Evolutionary conservation across 2,797 vertebrate genomes (phyloP).

Genomic region (Bradypus variegatus): DNA sequence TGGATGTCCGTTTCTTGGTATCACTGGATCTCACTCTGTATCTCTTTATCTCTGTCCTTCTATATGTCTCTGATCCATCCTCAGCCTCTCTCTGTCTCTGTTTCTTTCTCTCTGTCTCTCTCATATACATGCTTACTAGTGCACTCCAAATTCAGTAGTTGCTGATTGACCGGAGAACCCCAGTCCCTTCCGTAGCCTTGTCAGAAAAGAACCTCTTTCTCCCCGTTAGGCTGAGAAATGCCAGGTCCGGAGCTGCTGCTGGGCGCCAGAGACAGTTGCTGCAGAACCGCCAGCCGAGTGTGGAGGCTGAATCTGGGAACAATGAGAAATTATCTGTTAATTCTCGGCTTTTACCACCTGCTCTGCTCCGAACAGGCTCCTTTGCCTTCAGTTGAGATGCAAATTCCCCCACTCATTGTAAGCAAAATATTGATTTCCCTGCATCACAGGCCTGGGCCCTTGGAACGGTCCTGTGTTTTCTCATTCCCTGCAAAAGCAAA

Average conservation of each 20-base stretch:
- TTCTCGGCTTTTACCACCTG: conserved; percentile 48
- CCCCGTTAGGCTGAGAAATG: conserved; percentile 44
- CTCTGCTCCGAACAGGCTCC: conserved; percentile 57
- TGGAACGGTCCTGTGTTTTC: conserved; percentile 49
- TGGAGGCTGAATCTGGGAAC: conserved; percentile 40
- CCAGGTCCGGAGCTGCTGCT: conserved; percentile 45
- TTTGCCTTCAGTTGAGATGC: conserved; percentile 53
- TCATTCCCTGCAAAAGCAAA: conserved; percentile 63
- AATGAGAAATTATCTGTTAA: conserved; percentile 56
- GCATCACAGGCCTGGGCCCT: conserved; percentile 50
- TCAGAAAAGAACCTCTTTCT: conserved; percentile 20
- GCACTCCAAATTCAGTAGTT: background rate
- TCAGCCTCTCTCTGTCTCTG: background rate
- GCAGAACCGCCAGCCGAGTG: conserved; percentile 2
- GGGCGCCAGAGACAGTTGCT: background rate
- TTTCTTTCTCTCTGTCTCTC: background rate
- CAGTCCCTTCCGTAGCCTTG: background rate
- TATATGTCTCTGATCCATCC: background rate
- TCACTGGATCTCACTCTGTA: background rate
- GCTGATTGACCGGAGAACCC: background rate
- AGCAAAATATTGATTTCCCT: conserved; percentile 57
- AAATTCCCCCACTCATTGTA: conserved; percentile 60
- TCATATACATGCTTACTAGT: background rate
- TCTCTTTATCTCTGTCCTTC: background rate
- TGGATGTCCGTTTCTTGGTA: background rate